Evolutionary conservation across 2,113 vertebrate genomes (phyloP), one percentile per base, ranked within the genome.

Genomic region (Dipodomys ordii): DNA sequence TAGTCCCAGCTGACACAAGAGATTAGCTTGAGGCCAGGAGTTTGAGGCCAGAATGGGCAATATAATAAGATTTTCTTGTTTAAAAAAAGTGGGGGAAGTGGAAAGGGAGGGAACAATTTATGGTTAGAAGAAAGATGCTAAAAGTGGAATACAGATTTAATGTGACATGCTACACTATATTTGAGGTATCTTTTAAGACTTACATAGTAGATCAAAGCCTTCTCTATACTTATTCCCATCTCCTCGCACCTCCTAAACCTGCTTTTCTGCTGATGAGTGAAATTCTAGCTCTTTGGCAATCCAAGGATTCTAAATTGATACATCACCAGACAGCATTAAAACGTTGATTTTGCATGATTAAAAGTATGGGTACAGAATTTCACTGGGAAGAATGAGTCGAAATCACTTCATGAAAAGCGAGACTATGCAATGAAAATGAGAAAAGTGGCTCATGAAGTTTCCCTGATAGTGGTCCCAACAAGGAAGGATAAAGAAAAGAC

Each of bases 361-460:
- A 92, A 94, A 95, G 93, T 86, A 78, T 65, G 53, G 82, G 91
- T 81, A 73, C 91, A 81, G 91, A 79, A 30, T 97, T 97, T 92
- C 90, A 95, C 87, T 93, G 49, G 2, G 20, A 87, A 78, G 67
- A 91, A 97, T 95, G 92, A 96, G 79, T 67, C 53, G 62, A 83
- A 87, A 44, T 6, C 77, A 94, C 94, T 97, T 96, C 94, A 97
- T 96, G 94, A 79, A 95, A 96, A 95, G 97, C 96, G 92, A 97
- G 97, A 97, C 94, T 93, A 95, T 96, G 96, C 91, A 95, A 96
- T 3, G 12, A 94, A 97, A 97, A 96, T 72, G 72, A 97, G 96
- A 94, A 92, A 88, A 96, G 93, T 87, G 84, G 57, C 32, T 92
- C 73, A 53, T 74, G 78, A 0, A 2, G 79, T 74, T 68, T 65